Evolutionary conservation across 2,113 vertebrate species (phyloP).

Genomic region (Paraplagusia blochii): DNA sequence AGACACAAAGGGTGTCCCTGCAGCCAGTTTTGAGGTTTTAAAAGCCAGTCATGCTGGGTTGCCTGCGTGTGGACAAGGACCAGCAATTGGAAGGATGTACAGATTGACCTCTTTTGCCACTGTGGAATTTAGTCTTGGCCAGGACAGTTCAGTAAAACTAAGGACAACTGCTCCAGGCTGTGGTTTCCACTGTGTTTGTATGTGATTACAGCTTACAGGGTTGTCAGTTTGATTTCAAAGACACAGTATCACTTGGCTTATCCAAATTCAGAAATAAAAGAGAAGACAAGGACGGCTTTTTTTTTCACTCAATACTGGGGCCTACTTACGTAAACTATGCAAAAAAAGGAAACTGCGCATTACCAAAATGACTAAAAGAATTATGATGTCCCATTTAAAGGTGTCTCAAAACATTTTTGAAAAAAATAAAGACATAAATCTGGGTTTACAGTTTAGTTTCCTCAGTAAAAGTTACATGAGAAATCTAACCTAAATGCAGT

Average conservation of each 20-base stretch:
- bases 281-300: too few relatives aligned
- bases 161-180: not conserved
- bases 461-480: too few relatives aligned
- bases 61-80: too few relatives aligned
- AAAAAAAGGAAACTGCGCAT: constrained; percentile 1
- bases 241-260: not conserved
- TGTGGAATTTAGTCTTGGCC: constrained; percentile 17
- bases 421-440: not conserved
- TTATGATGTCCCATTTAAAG: not conserved
- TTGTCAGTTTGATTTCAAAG: constrained; percentile 30
- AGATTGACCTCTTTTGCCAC: constrained; percentile 35
- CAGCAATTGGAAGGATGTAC: constrained; percentile 6
- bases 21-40: constrained; percentile 38
- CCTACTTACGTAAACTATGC: too few relatives aligned
- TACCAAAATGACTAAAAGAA: too few relatives aligned
- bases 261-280: too few relatives aligned
- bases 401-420: not conserved
- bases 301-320: too few relatives aligned
- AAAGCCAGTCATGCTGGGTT: constrained; percentile 20
- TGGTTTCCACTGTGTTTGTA: constrained; percentile 9
- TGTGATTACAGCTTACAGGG: constrained; percentile 10
- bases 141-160: constrained; percentile 18
- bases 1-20: constrained; percentile 71
- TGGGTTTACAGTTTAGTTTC: too few relatives aligned
- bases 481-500: too few relatives aligned